A percentile compares a stretch with the other conserved stretches of the same genome.
phyloP scores from a whole-genome alignment of 2,888 invertebrate genomes.

The Tenthredo livida region DNA sequence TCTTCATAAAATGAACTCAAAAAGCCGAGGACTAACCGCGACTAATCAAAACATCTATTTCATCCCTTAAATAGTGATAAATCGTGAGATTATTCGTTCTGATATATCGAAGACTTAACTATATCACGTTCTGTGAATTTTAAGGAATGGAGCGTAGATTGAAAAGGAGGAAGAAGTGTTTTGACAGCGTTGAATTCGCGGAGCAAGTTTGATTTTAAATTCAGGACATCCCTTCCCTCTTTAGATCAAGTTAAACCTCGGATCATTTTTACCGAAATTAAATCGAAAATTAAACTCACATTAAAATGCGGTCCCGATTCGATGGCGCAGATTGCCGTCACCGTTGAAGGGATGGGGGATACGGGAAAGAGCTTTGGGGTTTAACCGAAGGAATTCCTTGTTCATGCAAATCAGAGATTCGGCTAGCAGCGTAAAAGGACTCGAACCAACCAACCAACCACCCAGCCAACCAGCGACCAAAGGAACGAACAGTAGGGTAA shows the following conservation, averaged over 20 bases:
- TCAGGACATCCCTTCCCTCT: slow-evolving; percentile 60
- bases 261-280: slow-evolving; percentile 77
- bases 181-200: slow-evolving; percentile 49
- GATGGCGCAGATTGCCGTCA: slow-evolving; percentile 59
- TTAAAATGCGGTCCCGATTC: slow-evolving; percentile 75
- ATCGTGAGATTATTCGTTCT: neutral
- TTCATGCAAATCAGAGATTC: slow-evolving; percentile 74
- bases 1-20: neutral
- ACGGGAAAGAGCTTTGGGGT: slow-evolving; percentile 62
- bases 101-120: neutral
- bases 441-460: slow-evolving; percentile 31
- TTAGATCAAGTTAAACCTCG: slow-evolving; percentile 66
- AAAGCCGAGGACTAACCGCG: neutral
- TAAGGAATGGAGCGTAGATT: slow-evolving; percentile 67
- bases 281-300: slow-evolving; percentile 76
- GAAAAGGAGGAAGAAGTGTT: slow-evolving; percentile 39
- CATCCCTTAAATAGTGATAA: slow-evolving; percentile 42
- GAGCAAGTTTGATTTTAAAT: slow-evolving; percentile 69
- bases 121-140: slow-evolving; percentile 60
- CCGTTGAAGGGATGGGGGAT: slow-evolving; percentile 34
- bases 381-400: slow-evolving; percentile 72
- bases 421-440: slow-evolving; percentile 49
- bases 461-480: slow-evolving; percentile 16
- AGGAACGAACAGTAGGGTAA: slow-evolving; percentile 60
- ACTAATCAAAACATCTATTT: slow-evolving; percentile 22